Evolutionary conservation across 23 tunicate genomes (phyloP).

Genomic region (Diplosoma virens): DNA sequence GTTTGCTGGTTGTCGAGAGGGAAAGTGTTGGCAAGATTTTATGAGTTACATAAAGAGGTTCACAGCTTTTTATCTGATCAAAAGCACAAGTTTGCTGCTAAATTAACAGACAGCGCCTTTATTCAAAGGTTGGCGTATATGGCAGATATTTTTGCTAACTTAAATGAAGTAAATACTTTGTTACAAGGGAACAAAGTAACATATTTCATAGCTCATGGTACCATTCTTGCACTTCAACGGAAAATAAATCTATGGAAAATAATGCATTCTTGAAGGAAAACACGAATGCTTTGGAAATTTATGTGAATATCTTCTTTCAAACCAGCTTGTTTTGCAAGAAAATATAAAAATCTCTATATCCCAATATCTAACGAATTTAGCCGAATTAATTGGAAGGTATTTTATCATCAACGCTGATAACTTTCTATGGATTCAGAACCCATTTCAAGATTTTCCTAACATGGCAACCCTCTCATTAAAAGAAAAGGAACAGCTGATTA

Average conservation of each 20-base stretch:
- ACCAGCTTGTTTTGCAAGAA: slow-evolving; percentile 25
- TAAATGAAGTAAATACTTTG: slow-evolving; percentile 9
- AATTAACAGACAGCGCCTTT: slow-evolving; percentile 25
- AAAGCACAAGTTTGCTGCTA: slow-evolving; percentile 30
- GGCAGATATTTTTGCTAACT: slow-evolving; percentile 21
- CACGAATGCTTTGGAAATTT: slow-evolving; percentile 26
- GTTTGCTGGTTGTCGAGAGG: slow-evolving; percentile 28
- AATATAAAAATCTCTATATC: slow-evolving; percentile 21
- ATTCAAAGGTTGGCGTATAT: slow-evolving; percentile 25
- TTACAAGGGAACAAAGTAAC: slow-evolving; percentile 31
- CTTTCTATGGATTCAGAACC: slow-evolving; percentile 23
- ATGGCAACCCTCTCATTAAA: slow-evolving; percentile 29
- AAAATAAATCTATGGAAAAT: slow-evolving; percentile 20
- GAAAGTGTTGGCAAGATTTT: slow-evolving; percentile 3
- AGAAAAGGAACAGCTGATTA: slow-evolving; percentile 29
- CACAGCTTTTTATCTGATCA: slow-evolving; percentile 28
- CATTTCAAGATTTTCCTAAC: slow-evolving; percentile 29
- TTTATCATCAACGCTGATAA: slow-evolving; percentile 24
- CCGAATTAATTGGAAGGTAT: slow-evolving; percentile 29
- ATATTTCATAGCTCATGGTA: slow-evolving; percentile 16
- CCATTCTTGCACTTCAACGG: slow-evolving; percentile 22
- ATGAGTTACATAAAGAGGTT: slow-evolving; percentile 26
- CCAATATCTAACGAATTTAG: slow-evolving; percentile 25
- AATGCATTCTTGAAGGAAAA: slow-evolving; percentile 28
- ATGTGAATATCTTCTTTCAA: slow-evolving; percentile 22